Evolutionary conservation across 2,113 vertebrate species (phyloP), one percentile per base, ranked within the genome.

Genomic region (Notiomystis cincta): DNA sequence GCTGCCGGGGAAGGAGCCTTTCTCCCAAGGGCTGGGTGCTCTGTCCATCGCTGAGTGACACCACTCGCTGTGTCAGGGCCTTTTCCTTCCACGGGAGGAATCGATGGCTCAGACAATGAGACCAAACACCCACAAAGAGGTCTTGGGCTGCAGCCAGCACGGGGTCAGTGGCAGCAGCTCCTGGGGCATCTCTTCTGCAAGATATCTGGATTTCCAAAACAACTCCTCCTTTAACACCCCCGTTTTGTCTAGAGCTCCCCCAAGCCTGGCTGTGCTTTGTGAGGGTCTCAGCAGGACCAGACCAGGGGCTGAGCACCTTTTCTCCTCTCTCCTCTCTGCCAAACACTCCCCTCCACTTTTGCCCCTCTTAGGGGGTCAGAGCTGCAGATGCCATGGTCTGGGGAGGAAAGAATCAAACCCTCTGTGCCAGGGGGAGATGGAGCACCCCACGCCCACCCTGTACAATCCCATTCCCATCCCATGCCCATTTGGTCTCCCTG

Each of bases 151-250:
- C 53, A 61, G 70, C 23, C 71, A 21, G 1, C 83, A n/a, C 3
- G 13, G 40, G 60, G 72, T 72, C 33, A 15, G 20, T n/a, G 62
- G 42, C 48, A 81, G 82, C 53, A 60, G 40, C 28, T 91, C 76
- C n/a, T 0, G 3, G 40, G 24, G 24, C 47, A 58, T 44, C 30
- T 27, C 38, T 73, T 66, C 60, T 60, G 77, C 6, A 12, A 53
- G n/a, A 35, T 3, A 20, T 51, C 19, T 23, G 65, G 42, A 21
- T 21, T 77, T 61, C 18, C 11, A 35, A 37, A 54, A n/a, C 0
- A 54, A n/a, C 0, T 1, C 11, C 13, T 60, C 19, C 24, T 70
- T 45, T 51, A 38, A 54, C 4, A 2, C 0, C 3, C 2, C 7
- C 0, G 0, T 30, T 66, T 33, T 60, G 31, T 31, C 25, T 50